Evolutionary conservation across 2,113 vertebrate species (phyloP).

Genomic region (Mus spicilegus): DNA sequence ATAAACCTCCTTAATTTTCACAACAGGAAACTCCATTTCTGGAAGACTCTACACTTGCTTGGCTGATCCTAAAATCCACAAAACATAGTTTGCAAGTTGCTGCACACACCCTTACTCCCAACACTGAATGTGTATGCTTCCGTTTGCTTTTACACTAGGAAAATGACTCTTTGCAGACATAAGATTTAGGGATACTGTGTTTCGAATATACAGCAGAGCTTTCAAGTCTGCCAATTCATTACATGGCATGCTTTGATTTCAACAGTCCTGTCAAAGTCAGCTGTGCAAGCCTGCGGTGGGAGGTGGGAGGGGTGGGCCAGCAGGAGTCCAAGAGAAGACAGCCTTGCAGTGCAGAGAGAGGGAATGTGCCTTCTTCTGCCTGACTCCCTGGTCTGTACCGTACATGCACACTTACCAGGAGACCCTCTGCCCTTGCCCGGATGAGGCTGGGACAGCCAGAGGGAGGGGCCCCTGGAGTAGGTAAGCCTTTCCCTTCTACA

Average conservation of each 20-base stretch:
- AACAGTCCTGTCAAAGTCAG: not conserved
- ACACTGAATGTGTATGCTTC: not conserved
- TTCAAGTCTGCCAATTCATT: not conserved
- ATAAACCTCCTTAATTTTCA: not conserved
- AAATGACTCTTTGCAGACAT: not conserved
- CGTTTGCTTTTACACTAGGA: not conserved
- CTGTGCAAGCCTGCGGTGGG: no score
- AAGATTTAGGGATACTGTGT: not conserved
- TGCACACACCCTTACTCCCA: no score
- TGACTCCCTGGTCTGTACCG: not conserved
- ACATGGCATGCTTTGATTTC: not conserved
- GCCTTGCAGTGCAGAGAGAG: not conserved
- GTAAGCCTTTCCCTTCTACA: not conserved
- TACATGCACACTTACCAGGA: not conserved
- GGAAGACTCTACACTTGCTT: not conserved
- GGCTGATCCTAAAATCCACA: not conserved
- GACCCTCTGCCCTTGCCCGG: not conserved
- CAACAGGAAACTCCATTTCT: not conserved
- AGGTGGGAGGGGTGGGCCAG: accelerated
- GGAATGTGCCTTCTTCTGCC: not conserved
- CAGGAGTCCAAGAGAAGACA: not conserved
- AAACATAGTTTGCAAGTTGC: not conserved
- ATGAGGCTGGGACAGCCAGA: not conserved
- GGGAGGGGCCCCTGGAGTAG: accelerated
- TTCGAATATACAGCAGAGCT: not conserved